Conservation (phyloP, 2,797 vertebrate species). For the Chaetophractus vellerosus region DNA sequence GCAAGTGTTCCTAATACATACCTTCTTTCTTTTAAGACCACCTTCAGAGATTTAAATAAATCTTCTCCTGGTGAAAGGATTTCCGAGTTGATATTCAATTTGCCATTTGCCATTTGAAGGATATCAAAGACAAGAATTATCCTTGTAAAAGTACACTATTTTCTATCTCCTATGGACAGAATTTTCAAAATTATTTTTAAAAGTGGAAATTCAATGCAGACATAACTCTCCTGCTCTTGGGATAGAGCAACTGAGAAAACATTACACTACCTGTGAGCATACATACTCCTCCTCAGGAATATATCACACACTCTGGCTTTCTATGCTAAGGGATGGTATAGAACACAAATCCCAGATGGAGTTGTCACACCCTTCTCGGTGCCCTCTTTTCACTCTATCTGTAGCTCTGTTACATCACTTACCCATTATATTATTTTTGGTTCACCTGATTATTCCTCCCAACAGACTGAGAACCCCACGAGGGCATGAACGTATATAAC, state of each 20-base stretch:
- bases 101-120: background rate
- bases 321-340: too few species aligned
- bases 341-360: background rate
- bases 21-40: background rate
- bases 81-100: background rate
- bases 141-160: background rate
- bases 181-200: background rate
- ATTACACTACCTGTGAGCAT: background rate
- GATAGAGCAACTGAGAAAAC: background rate
- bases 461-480: background rate
- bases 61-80: background rate
- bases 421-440: background rate
- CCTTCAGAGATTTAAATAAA: background rate
- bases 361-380: too few species aligned
- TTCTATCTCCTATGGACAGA: background rate
- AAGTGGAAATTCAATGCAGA: constrained; percentile 7
- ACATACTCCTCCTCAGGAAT: background rate
- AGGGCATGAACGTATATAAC: background rate
- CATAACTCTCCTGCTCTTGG: background rate
- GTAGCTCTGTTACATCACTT: background rate
- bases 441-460: constrained; percentile 49
- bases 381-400: background rate
- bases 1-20: background rate
- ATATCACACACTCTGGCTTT: background rate
- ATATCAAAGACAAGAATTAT: constrained; percentile 26